Evolutionary conservation across 2,797 vertebrate species (phyloP).

Genomic region (Leontopithecus rosalia): DNA sequence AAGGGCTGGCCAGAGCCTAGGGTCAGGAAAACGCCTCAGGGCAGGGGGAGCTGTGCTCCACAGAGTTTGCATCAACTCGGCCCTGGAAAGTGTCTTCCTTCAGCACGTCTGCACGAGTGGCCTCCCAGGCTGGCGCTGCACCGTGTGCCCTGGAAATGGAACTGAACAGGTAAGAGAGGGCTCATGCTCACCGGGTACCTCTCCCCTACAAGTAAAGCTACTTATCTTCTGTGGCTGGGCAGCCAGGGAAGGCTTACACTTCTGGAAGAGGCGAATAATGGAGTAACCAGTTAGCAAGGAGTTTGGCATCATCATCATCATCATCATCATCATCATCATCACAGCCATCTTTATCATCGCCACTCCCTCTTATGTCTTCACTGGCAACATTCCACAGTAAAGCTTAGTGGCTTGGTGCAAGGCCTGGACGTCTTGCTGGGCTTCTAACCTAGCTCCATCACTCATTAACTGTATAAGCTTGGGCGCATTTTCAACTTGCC

Average conservation of each 20-base stretch:
- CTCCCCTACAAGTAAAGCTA: neutral
- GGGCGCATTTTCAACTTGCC: neutral
- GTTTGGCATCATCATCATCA: neutral
- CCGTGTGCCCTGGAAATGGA: neutral
- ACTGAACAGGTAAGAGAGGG: neutral
- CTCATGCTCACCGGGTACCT: neutral
- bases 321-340: too few relatives aligned
- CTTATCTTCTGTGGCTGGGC: too few relatives aligned
- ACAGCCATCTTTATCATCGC: neutral
- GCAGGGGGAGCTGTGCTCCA: neutral
- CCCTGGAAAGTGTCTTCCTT: neutral
- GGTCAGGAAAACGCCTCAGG: neutral
- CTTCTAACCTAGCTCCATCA: neutral
- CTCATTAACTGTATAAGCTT: neutral
- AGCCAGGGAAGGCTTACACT: neutral
- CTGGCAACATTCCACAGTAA: neutral
- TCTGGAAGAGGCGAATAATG: neutral
- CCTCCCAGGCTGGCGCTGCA: neutral
- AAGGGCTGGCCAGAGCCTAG: neutral
- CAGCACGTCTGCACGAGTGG: neutral
- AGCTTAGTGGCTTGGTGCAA: neutral
- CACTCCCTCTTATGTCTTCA: fast-evolving
- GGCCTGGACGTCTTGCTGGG: neutral
- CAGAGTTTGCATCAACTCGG: neutral
- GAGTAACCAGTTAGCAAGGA: neutral